A percentile compares a stretch with the other conserved stretches of the same genome.
Conservation (phyloP, 37 sponge, comb jelly and placozoan species). For the Theonella swinhoei region DNA sequence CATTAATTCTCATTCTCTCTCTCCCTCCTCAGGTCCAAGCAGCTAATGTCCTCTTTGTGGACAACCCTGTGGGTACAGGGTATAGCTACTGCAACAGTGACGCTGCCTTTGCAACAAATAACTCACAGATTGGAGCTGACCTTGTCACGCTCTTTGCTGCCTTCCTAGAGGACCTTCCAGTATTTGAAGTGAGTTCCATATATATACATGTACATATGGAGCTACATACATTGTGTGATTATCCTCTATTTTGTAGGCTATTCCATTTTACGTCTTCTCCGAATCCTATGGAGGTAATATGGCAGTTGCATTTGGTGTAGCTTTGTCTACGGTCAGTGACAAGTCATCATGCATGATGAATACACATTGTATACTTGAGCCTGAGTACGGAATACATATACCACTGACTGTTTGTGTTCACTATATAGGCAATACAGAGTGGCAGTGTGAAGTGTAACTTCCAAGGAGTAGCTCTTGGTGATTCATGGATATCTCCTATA, state of each 20-base stretch:
- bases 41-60: conserved; percentile 86
- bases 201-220: neutral
- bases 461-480: conserved; percentile 86
- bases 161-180: conserved; percentile 50
- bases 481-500: conserved; percentile 81
- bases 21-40: conserved; percentile 47
- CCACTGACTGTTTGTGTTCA: too few species aligned
- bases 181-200: too few species aligned
- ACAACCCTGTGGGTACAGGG: conserved; percentile 92
- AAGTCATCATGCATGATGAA: too few species aligned
- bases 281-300: conserved; percentile 94
- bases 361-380: too few species aligned
- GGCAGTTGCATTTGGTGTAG: conserved; percentile 74
- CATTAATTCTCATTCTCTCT: too few species aligned
- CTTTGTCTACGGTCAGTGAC: conserved; percentile 26
- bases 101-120: conserved; percentile 61
- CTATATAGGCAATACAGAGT: conserved; percentile 59
- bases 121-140: conserved; percentile 55
- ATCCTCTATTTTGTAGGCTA: conserved; percentile 16
- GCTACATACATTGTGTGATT: neutral
- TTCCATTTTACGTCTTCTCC: conserved; percentile 87
- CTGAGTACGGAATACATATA: too few species aligned
- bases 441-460: conserved; percentile 28
- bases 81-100: conserved; percentile 81
- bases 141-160: conserved; percentile 55